A percentile compares a stretch with the other conserved stretches of the same genome.
Conservation (phyloP, 2,113 vertebrate genomes). For the human region DNA sequence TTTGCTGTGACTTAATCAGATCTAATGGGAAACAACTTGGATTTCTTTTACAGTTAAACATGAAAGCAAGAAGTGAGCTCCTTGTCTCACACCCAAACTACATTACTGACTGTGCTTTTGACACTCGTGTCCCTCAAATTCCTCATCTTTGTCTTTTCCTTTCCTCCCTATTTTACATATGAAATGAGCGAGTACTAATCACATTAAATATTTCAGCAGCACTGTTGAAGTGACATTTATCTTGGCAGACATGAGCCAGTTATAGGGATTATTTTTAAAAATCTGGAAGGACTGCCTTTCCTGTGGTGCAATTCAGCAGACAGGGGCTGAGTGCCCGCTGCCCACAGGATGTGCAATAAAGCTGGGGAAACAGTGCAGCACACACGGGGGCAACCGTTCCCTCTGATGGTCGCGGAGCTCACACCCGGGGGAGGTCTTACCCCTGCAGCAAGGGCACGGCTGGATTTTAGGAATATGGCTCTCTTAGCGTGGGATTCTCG, state of each 20-base stretch:
- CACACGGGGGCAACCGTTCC: neutral
- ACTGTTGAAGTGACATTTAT: neutral
- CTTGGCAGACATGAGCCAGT: too few relatives aligned
- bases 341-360: neutral
- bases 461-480: neutral
- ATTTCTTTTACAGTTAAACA: neutral
- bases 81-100: neutral
- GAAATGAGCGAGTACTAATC: neutral
- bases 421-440: too few relatives aligned
- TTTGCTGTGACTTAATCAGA: neutral
- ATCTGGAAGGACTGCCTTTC: neutral
- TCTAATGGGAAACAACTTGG: neutral
- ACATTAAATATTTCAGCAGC: neutral
- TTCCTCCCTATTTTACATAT: neutral
- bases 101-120: neutral
- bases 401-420: too few relatives aligned
- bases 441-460: neutral
- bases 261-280: too few relatives aligned
- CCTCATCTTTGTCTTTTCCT: neutral
- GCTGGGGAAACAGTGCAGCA: too few relatives aligned
- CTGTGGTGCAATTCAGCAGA: fast-evolving
- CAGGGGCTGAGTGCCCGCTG: neutral
- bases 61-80: neutral
- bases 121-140: neutral
- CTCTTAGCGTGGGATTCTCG: too few relatives aligned